A percentile compares a stretch with the other conserved stretches of the same genome.
These are phyloP conservation scores for Drosophila leontia DNA, from an alignment of 1,140 invertebrate genomes.

Conservation along the genomic window DNA sequence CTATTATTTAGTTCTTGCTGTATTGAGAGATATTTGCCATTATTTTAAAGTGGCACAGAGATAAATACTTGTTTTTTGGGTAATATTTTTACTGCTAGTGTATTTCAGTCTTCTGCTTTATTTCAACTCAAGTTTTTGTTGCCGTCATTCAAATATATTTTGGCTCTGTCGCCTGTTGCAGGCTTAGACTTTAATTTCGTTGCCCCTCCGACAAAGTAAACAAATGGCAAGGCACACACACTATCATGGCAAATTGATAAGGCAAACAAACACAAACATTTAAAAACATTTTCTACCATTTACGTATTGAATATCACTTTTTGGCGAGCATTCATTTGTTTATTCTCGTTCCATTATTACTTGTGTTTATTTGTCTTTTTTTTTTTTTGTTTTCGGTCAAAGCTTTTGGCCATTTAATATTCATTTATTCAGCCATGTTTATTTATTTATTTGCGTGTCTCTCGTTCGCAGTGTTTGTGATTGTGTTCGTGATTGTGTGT, in stretches of 20 bases:
- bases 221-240: slow-evolving; percentile 2
- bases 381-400: slow-evolving; percentile 33
- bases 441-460: slow-evolving; percentile 70
- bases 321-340: slow-evolving; percentile 56
- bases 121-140: not conserved
- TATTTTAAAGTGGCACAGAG: not conserved
- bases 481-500: slow-evolving; percentile 22
- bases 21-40: not conserved
- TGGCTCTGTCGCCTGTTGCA: slow-evolving; percentile 41
- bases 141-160: not conserved
- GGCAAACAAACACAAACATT: slow-evolving; percentile 73
- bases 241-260: slow-evolving; percentile 65
- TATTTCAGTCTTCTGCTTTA: not conserved
- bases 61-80: not conserved
- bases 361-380: slow-evolving; percentile 34
- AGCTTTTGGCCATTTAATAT: slow-evolving; percentile 74
- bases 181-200: slow-evolving; percentile 21
- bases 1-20: not conserved
- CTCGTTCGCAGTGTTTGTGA: slow-evolving; percentile 29
- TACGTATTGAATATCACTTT: slow-evolving; percentile 67
- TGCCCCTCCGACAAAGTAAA: slow-evolving; percentile 5
- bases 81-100: not conserved
- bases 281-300: slow-evolving; percentile 70
- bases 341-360: slow-evolving; percentile 45
- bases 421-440: slow-evolving; percentile 82